Conservation (phyloP, 2,113 vertebrate species). For the Chionodraco myersi region DNA sequence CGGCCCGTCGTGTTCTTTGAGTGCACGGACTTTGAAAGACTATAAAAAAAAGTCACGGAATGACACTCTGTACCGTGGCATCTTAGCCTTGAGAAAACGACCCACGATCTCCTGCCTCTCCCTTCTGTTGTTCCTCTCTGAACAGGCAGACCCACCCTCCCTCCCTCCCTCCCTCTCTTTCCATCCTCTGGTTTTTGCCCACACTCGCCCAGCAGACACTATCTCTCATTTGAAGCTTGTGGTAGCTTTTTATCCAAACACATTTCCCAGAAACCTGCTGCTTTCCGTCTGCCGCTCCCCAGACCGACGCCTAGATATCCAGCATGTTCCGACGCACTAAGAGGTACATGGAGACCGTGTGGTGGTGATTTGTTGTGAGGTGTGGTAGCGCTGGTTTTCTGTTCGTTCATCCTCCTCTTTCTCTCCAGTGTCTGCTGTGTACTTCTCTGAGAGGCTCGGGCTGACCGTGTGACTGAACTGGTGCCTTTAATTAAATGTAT, state of each 20-base stretch:
- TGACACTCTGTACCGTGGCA: constrained; percentile 14
- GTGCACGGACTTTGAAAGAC: background rate
- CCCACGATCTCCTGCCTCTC: constrained; percentile 50
- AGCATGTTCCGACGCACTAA: constrained; percentile 75
- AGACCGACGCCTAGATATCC: constrained; percentile 42
- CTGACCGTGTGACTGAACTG: background rate
- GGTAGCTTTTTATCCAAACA: constrained; percentile 7
- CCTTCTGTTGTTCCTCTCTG: constrained; percentile 57
- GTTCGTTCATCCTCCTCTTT: background rate
- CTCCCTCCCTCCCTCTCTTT: constrained; percentile 42
- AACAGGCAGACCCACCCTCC: constrained; percentile 56
- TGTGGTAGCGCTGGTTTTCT: constrained; percentile 14
- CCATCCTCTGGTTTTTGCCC: constrained; percentile 24
- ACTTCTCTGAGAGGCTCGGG: constrained; percentile 10
- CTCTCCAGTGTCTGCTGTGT: constrained; percentile 23
- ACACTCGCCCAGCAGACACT: constrained; percentile 37
- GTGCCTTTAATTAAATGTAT: too few species aligned
- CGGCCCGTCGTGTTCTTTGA: constrained; percentile 8
- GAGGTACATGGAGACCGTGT: constrained; percentile 55
- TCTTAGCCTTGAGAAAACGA: constrained; percentile 53
- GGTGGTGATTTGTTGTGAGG: constrained; percentile 13
- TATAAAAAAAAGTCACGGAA: constrained; percentile 22
- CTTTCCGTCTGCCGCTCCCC: constrained; percentile 31
- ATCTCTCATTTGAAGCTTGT: constrained; percentile 32
- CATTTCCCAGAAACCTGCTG: constrained; percentile 26